Evolutionary conservation across 2,888 invertebrate genomes (phyloP), one percentile per base, ranked within the genome.

Genomic region (Drosophila trichaetosa): DNA sequence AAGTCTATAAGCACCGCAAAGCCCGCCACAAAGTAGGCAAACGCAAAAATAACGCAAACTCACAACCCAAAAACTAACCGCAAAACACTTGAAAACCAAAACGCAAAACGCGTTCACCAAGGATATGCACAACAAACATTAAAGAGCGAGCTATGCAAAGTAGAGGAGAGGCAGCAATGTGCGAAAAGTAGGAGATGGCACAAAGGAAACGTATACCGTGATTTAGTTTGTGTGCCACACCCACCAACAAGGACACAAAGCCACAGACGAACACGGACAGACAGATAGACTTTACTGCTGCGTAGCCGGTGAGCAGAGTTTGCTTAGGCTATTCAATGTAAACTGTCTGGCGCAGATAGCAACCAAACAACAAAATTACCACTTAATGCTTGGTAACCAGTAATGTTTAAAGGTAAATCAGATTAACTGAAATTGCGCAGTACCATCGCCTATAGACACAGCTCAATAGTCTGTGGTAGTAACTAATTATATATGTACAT

Each of bases 71-170:
- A 71, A 85, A 74, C 76, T 61, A 74, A 67, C 73, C 79, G 38
- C 73, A 72, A 70, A 85, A 54, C 60, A 81, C 58, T 67, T 71
- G 56, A 77, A 78, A 63, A 59, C 69, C 73, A 66, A 69, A 73
- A 69, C 62, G 36, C 64, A 59, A 63, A 76, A 70, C 78, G 73
- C 77, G 64, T 66, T 53, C 70, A 72, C 76, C 85, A 70, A 77
- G 80, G 89, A 84, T 89, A 80, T 89, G 84, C 82, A 76, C 85
- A 89, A 62, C 84, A 80, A 80, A 67, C 65, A 75, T 72, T 69
- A 68, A n/a, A 51, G 62, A 57, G 57, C 48, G 40, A 57, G 54
- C 76, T 73, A 49, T 49, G 57, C 57, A 67, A 68, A 59, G 54
- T 42, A 27, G 24, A 51, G 21, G 29, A 27, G 11, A 13, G 6